Percentiles rank a stretch among this genome's conserved stretches.
Evolutionary conservation across 64 coral and sea anemone species (phyloP).

Genomic region (Montipora sp.): DNA sequence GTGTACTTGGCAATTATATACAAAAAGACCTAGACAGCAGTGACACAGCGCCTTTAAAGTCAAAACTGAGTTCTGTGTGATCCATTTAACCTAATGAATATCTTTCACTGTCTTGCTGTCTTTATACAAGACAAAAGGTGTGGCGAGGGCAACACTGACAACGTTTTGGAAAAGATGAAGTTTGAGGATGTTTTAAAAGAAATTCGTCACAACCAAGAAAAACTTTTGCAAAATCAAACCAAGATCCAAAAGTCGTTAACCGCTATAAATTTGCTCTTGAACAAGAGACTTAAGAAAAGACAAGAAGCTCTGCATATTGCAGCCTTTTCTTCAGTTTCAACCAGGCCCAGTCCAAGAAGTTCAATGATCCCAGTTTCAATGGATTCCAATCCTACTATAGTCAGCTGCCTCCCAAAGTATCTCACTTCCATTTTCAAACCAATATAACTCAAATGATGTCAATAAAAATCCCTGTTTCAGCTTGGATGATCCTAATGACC

Average conservation of each 20-base stretch:
- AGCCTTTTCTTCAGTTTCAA: background rate
- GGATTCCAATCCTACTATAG: background rate
- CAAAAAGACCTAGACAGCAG: background rate
- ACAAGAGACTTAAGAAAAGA: constrained; percentile 1
- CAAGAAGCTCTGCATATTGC: background rate
- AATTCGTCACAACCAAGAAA: background rate
- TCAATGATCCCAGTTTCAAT: background rate
- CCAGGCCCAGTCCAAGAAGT: background rate
- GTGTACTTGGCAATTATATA: background rate
- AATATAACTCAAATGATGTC: background rate
- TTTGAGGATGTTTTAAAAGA: constrained; percentile 1
- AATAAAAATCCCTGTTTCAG: background rate
- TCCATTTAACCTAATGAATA: constrained; percentile 1
- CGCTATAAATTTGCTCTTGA: background rate
- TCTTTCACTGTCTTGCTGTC: background rate
- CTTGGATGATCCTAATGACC: background rate
- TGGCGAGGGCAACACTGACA: background rate
- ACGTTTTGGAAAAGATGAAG: background rate
- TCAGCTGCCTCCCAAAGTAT: background rate
- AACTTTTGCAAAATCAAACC: background rate
- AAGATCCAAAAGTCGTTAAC: background rate
- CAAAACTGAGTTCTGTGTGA: background rate
- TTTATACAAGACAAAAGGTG: background rate
- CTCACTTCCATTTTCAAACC: background rate
- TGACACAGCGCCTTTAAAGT: background rate